Evolutionary conservation across 2,797 vertebrate genomes (phyloP), one percentile per base, ranked within the genome.

Genomic region (Masticophis lateralis): DNA sequence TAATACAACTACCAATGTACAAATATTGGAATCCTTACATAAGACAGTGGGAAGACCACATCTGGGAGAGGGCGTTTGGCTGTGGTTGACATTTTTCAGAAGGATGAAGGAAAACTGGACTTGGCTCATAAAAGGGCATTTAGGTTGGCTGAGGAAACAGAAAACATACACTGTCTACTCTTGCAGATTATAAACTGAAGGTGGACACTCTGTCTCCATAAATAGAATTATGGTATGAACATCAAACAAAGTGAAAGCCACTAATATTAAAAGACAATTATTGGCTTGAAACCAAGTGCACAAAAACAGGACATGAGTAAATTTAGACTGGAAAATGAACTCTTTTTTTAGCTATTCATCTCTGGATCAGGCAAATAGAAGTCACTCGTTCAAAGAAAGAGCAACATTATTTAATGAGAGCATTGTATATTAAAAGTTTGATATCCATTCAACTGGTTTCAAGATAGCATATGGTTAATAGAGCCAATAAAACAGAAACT

Each of bases 231-330:
- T 74, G 66, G 43, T 1, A 59, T 32, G 66, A 74, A 83, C 57
- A n/a, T 86, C 53, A n/a, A 69, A 87, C 37, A 37, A 88, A 91
- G 57, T 56, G 57, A 89, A 83, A 56, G 43, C 66, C 56, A 43
- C 87, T 89, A 89, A 63, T 83, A 86, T 53, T 91, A 83, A 61
- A 88, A 74, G 90, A 93, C 87, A 91, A 89, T 93, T 86, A 87
- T 63, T 91, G 93, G 90, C 92, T 47, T 43, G 47, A 66, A 10
- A 25, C 56, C 66, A 89, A 88, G 37, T 55, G 61, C 55, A 61
- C 27, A 83, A 22, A 91, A 86, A 91, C 87, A 91, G 92, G 93
- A 93, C 47, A 37, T 91, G 56, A 89, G 93, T 89, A 91, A 63
- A 86, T 89, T 91, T 89, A 91, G 90, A 88, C 22, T 89, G 56